phyloP scores from a whole-genome alignment of 2,113 vertebrate species.

The Corythornis cristatus region DNA sequence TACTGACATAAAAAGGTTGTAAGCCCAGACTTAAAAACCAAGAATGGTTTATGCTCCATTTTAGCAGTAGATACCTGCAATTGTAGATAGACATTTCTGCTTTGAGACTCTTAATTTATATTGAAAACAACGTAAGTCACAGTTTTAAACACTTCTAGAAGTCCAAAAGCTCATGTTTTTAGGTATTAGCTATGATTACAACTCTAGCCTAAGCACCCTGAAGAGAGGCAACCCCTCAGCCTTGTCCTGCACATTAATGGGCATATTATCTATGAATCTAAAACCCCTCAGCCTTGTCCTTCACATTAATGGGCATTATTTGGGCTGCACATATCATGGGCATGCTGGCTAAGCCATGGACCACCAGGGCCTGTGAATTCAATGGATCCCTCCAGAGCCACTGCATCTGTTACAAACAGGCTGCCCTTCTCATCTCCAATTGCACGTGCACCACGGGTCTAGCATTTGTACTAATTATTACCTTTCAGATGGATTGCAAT shows the following conservation, averaged over 20 bases:
- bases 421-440: neutral
- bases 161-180: neutral
- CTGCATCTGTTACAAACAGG: neutral
- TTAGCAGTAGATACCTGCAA: neutral
- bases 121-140: neutral
- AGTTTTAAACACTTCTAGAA: neutral
- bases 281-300: neutral
- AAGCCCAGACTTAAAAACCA: neutral
- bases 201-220: neutral
- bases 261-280: no score
- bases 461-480: slow-evolving; percentile 27
- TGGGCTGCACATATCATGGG: neutral
- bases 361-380: neutral
- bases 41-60: neutral
- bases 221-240: neutral
- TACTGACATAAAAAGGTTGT: neutral
- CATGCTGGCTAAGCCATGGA: neutral
- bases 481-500: slow-evolving; percentile 12
- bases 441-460: neutral
- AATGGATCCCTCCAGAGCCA: neutral
- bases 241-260: neutral
- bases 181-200: neutral
- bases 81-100: neutral
- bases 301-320: no score
- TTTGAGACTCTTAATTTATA: neutral